Evolutionary conservation across 2,113 vertebrate species (phyloP), one percentile per base, ranked within the genome.

Genomic region (Mormyrus lacerda): DNA sequence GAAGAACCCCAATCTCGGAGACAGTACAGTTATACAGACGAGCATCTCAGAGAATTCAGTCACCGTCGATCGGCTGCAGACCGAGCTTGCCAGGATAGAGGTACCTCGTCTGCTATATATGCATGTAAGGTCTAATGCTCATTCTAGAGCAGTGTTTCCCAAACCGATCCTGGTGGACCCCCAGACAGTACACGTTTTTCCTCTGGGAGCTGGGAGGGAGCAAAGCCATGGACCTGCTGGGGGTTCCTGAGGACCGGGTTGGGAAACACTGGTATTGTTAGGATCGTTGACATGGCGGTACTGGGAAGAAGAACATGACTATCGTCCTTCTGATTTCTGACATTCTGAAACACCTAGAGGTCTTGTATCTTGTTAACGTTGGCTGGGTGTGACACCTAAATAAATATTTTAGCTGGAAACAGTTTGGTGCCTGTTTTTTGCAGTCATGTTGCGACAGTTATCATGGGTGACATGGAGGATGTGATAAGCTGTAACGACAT

Each of bases 1-100:
- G 94, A 99, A 99, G 95, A 99, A 97, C 92, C 98, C 98, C 35
- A 98, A 98, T 93, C 98, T 99, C 97, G 98, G 98, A 45, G 98
- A 99, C 91, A 97, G 98, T 87, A 93, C 93, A 92, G 98, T 97
- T 94, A 96, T 99, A 90, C 97, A 98, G 91, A 97, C 98, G 82
- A 98, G 98, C 93, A 96, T 99, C 94, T 97, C 97, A 13, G 98
- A 99, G 92, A 99, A 97, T 27, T 98, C 98, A 92, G 97, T 95
- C 94, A 99, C 97, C 92, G 98, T 99, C 95, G 97, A 99, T 93
- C 97, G 96, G 89, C 96, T 99, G 42, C 97, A 97, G 88, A 97
- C 97, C 31, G 98, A 99, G 94, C 98, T 99, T 91, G 97, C 98
- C 92, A 98, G 97, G 93, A 98, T 99, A 91, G 98, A 99, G 97